Evolutionary conservation across 2,797 vertebrate genomes (phyloP), one percentile per base, ranked within the genome.

Genomic region (Thaleichthys pacificus): DNA sequence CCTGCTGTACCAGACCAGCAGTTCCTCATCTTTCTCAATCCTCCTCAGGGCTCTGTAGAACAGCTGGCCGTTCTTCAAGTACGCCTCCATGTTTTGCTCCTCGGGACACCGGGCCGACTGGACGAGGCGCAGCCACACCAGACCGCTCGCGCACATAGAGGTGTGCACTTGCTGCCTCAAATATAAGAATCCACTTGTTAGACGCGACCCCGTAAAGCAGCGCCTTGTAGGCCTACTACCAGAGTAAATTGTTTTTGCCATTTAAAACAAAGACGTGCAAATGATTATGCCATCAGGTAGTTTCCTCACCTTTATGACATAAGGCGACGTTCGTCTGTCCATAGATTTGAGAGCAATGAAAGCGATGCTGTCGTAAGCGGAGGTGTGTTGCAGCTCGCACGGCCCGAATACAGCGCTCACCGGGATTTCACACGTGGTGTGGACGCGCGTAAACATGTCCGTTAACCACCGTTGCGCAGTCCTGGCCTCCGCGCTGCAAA

Each of bases 261-360:
- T n/a, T 17, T 56, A 56, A 56, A 56, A 56, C 51, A 56, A 47
- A 14, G 42, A 12, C 32, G 32, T 35, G 5, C 42, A 47, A 47
- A n/a, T 56, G 17, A 17, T 56, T 17, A n/a, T n/a, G 19, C 19
- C 51, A 56, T 56, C 17, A 5, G 17, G 51, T 56, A 8, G 19
- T 56, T 56, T n/a, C 15, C 66, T 93, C 89, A 95, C 94, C 92
- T 93, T 90, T 70, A 95, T 94, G 70, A 94, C 93, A 4, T 94
- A 94, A 71, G 94, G 93, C 0, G 94, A 91, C 0, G 93, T 94
- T 77, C 93, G 91, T 82, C 94, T 94, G 89, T 95, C 94, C 0
- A 93, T 92, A 77, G 93, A 93, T 73, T 95, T 95, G 61, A 95
- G 94, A 2, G 94, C 94, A 72, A 95, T 91, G 80, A 95, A 95